Conservation (phyloP, 2,888 invertebrate genomes). For the Ichneumon xanthorius region DNA sequence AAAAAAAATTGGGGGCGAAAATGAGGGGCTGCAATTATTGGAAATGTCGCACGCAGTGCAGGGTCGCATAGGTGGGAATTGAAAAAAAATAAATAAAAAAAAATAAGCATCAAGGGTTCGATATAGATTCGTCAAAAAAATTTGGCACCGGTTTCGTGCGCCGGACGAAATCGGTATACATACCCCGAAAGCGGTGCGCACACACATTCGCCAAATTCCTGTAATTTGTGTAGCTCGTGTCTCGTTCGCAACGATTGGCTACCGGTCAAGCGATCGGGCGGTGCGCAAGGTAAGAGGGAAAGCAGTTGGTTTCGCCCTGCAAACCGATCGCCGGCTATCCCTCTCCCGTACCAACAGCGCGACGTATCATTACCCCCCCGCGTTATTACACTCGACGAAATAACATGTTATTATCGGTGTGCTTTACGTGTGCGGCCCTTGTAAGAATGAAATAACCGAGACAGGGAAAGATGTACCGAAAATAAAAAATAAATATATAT, state of each 20-base stretch:
- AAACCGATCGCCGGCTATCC: constrained; percentile 18
- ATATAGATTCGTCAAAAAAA: constrained; percentile 10
- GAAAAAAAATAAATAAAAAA: not conserved
- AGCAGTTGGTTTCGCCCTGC: constrained; percentile 29
- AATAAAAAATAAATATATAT: not conserved
- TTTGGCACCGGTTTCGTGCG: constrained; percentile 29
- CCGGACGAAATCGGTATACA: not conserved
- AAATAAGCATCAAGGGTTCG: not conserved
- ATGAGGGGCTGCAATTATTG: constrained; percentile 17
- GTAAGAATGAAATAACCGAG: constrained; percentile 34
- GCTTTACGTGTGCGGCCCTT: constrained; percentile 64
- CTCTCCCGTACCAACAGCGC: constrained; percentile 35
- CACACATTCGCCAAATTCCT: constrained; percentile 44
- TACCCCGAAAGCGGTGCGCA: constrained; percentile 1
- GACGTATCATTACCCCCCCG: constrained; percentile 63
- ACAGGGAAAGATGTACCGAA: constrained; percentile 22
- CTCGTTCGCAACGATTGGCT: constrained; percentile 40
- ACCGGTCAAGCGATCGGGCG: constrained; percentile 23
- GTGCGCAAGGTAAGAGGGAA: constrained; percentile 32
- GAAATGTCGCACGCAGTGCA: constrained; percentile 27
- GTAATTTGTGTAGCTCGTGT: constrained; percentile 47
- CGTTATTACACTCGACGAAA: constrained; percentile 68
- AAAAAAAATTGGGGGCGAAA: not conserved
- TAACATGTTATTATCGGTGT: constrained; percentile 70
- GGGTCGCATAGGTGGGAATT: constrained; percentile 7